A percentile compares a stretch with the other conserved stretches of the same genome.
Conservation (phyloP, 2,113 vertebrate species). For the Himantopus leucocephalus region DNA sequence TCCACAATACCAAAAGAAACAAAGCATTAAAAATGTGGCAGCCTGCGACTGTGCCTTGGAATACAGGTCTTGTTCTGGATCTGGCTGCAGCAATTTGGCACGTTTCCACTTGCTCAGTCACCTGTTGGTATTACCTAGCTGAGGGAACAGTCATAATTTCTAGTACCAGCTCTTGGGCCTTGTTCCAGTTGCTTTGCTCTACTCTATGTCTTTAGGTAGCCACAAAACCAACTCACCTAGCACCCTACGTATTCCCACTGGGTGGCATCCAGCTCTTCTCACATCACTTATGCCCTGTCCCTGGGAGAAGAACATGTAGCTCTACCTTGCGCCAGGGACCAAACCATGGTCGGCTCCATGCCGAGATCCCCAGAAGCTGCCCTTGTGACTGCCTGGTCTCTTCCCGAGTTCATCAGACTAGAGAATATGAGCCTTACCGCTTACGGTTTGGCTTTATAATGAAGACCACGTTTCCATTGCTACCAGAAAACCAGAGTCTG, state of each 20-base stretch:
- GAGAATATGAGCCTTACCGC: not conserved
- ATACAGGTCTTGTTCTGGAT: not conserved
- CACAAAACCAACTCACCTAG: not conserved
- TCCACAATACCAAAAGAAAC: not conserved
- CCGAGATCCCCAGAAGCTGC: not conserved
- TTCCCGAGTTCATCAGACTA: not conserved
- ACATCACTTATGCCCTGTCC: not conserved
- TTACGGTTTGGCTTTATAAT: not conserved
- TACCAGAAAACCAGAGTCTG: not conserved
- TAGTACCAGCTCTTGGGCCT: not conserved
- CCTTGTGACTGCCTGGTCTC: not conserved
- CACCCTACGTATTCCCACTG: not conserved
- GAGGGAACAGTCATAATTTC: not conserved
- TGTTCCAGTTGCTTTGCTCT: not conserved
- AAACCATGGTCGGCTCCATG: accelerated
- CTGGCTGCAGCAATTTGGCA: not conserved
- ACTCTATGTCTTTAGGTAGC: not conserved
- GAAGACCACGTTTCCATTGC: not conserved
- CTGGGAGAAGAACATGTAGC: not conserved
- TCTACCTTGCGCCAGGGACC: not conserved
- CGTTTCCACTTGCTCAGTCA: not conserved
- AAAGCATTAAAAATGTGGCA: not conserved
- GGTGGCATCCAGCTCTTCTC: not conserved
- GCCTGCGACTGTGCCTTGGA: not conserved
- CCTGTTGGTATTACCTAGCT: not conserved